Conservation (phyloP, 2,888 invertebrate genomes). For the Antheraea yamamai region DNA sequence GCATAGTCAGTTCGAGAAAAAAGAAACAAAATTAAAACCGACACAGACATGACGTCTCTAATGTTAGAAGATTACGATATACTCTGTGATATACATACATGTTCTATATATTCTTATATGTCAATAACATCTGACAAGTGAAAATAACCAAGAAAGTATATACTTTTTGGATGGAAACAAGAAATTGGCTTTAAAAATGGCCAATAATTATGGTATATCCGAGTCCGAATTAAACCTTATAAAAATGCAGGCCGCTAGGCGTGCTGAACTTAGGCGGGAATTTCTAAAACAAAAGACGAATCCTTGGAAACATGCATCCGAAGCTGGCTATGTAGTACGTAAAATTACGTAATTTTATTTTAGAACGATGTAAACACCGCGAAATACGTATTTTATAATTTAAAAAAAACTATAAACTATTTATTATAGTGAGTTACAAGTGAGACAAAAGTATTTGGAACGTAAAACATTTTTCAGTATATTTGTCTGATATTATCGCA, state of each 20-base stretch:
- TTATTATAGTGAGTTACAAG: neutral
- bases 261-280: constrained; percentile 84
- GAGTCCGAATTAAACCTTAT: constrained; percentile 75
- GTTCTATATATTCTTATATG: neutral
- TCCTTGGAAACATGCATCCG: constrained; percentile 86
- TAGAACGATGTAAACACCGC: constrained; percentile 26
- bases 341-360: constrained; percentile 69
- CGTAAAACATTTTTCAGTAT: too few species aligned
- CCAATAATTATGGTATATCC: constrained; percentile 80
- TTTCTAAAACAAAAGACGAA: constrained; percentile 87
- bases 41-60: neutral
- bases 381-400: neutral
- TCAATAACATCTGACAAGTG: constrained; percentile 15
- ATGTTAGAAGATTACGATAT: neutral
- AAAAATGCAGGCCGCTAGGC: constrained; percentile 83
- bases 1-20: too few species aligned
- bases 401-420: neutral
- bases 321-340: constrained; percentile 88
- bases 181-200: constrained; percentile 52
- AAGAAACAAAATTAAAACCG: too few species aligned
- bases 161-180: neutral
- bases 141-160: neutral
- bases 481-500: too few species aligned
- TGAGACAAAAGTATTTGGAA: too few species aligned
- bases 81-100: too few species aligned